These are phyloP conservation scores for Antheraea pernyi DNA, from an alignment of 1,140 invertebrate genomes.

Conservation along the genomic window DNA sequence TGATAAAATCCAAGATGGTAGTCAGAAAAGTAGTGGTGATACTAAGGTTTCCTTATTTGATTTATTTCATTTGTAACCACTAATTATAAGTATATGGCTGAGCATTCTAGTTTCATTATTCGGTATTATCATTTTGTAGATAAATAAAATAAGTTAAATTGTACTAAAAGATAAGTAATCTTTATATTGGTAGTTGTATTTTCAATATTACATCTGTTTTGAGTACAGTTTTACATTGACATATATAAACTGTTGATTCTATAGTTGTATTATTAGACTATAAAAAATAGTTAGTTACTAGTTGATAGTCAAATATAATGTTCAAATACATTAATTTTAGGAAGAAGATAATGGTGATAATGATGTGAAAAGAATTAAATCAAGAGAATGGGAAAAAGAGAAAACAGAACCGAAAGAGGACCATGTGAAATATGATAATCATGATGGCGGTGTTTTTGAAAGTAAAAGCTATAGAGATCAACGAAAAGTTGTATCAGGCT, in stretches of 20 bases:
- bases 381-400: conserved; percentile 72
- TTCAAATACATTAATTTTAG: conserved; percentile 34
- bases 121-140: too few species aligned
- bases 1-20: conserved; percentile 48
- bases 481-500: conserved; percentile 45
- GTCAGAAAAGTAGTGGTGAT: conserved; percentile 63
- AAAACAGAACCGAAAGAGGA: conserved; percentile 74
- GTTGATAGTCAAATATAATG: too few species aligned
- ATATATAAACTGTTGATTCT: too few species aligned
- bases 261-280: too few species aligned
- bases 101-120: too few species aligned
- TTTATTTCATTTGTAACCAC: not conserved
- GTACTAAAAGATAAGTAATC: too few species aligned
- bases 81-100: too few species aligned
- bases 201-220: too few species aligned
- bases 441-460: conserved; percentile 61
- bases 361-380: conserved; percentile 75
- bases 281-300: too few species aligned
- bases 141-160: too few species aligned
- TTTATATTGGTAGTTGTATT: too few species aligned
- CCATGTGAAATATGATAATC: conserved; percentile 53
- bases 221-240: too few species aligned
- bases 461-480: conserved; percentile 67
- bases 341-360: conserved; percentile 67
- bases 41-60: conserved; percentile 51